Evolutionary conservation across 2,113 vertebrate species (phyloP).

Genomic region (Paramisgurnus dabryanus): DNA sequence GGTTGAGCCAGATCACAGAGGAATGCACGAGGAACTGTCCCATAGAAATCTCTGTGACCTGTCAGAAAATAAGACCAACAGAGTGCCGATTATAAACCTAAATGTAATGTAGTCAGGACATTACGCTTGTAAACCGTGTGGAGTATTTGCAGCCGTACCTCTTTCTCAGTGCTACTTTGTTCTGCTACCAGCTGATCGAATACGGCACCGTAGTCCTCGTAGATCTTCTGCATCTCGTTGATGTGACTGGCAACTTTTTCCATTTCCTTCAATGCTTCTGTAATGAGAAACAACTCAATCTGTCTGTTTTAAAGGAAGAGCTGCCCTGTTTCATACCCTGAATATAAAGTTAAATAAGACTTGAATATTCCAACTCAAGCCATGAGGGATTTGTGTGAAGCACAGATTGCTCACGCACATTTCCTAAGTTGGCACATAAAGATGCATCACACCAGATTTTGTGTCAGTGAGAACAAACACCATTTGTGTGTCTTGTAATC

Average conservation of each 20-base stretch:
- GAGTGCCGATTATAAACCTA: not conserved
- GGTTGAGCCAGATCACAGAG: constrained; percentile 92
- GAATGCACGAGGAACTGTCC: constrained; percentile 96
- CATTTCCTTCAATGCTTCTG: constrained; percentile 96
- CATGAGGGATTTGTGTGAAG: no score
- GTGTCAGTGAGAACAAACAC: no score
- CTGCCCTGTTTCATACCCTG: no score
- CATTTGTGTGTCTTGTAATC: no score
- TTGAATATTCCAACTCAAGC: no score
- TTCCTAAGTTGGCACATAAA: no score
- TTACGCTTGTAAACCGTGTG: not conserved
- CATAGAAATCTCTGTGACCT: constrained; percentile 98
- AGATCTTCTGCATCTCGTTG: constrained; percentile 99
- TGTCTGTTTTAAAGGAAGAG: no score
- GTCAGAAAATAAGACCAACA: not conserved
- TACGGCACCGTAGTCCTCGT: constrained; percentile 93
- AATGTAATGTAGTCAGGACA: not conserved
- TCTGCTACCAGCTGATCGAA: constrained; percentile 95
- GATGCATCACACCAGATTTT: no score
- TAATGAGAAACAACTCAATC: constrained; percentile 32
- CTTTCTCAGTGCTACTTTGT: constrained; percentile 87
- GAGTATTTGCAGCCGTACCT: constrained; percentile 71
- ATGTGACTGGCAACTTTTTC: constrained; percentile 98
- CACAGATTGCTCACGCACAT: no score
- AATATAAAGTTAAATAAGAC: no score